Evolutionary conservation across 2,113 vertebrate species (phyloP), one percentile per base, ranked within the genome.

Genomic region (Varanus komodoensis): DNA sequence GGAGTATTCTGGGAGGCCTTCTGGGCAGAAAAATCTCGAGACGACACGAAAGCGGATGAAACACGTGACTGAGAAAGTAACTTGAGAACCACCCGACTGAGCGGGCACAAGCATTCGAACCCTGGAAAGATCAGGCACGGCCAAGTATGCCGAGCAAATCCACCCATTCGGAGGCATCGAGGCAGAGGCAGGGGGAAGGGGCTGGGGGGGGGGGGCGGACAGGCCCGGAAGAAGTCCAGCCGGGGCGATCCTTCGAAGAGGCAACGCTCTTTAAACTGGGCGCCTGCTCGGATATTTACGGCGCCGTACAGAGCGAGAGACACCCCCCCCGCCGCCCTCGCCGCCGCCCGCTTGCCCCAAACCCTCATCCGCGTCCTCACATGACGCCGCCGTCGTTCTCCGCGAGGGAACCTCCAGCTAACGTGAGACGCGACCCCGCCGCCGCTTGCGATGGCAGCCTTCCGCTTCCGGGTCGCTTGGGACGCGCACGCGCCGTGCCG

Each of bases 401-500:
- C 0, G 0, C 2, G 23, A 8, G 17, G 14, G 34, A 17, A 32
- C 82, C 82, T 12, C 27, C 32, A 12, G 52, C 79, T 74, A 74
- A 82, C 25, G 48, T 38, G 48, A 4, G 32, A 7, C 17, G 11
- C 34, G 5, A 23, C 79, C 44, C 73, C 15, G 69, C 44, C 21
- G 79, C n/a, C 23, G 19, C 79, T n/a, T 23, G 14, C 32, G 9
- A 50, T 4, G 19, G 12, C 9, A 4, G 19, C 3, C 57, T 93
- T 94, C 93, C 93, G 88, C 64, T 93, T 93, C 93, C 93, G 79
- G 89, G 81, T 61, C 15, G 80, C 21, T 0, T 1, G 29, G 19
- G 4, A 0, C 8, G 68, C 69, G 48, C 69, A 44, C 34, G 79
- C 69, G 67, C n/a, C 0, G 8, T 9, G 0, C 0, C 1, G 7